Evolutionary conservation across 2,113 vertebrate genomes (phyloP).

Genomic region (Pluvialis apricaria): DNA sequence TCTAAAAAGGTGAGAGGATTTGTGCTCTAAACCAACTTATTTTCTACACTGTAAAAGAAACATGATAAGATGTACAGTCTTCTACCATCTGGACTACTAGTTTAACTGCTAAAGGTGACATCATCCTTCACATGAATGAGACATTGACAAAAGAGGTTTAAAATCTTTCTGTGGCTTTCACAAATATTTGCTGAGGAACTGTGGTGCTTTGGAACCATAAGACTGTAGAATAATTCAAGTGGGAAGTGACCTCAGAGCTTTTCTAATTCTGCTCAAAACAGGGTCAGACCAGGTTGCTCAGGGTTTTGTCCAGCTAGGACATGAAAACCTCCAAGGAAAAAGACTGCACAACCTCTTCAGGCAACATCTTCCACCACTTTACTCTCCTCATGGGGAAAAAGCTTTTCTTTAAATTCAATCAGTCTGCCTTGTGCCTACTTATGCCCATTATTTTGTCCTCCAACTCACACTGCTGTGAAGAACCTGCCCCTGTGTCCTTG

Average conservation of each 20-base stretch:
- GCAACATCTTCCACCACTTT: not conserved
- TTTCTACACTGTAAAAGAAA: not conserved
- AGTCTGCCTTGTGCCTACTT: not conserved
- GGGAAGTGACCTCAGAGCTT: not conserved
- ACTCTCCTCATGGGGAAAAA: not conserved
- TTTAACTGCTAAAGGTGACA: not conserved
- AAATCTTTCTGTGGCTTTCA: not conserved
- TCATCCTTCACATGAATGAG: accelerated
- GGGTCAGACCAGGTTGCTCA: not conserved
- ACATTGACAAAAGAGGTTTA: not conserved
- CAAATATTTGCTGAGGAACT: not conserved
- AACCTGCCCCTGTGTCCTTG: not conserved
- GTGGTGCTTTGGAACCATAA: not conserved
- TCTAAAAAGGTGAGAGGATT: not conserved
- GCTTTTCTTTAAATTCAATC: not conserved
- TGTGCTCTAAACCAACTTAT: not conserved
- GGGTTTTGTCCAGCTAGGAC: not conserved
- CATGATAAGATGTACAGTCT: not conserved
- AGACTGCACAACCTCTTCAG: not conserved
- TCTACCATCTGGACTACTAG: not conserved
- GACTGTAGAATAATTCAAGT: not conserved
- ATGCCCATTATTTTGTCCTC: not conserved
- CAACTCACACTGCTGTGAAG: not conserved
- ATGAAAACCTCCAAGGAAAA: not conserved
- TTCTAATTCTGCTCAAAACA: not conserved